Percentiles rank a stretch among this genome's conserved stretches.
Conservation (phyloP, 2,797 vertebrate genomes). For the Numenius phaeopus region DNA sequence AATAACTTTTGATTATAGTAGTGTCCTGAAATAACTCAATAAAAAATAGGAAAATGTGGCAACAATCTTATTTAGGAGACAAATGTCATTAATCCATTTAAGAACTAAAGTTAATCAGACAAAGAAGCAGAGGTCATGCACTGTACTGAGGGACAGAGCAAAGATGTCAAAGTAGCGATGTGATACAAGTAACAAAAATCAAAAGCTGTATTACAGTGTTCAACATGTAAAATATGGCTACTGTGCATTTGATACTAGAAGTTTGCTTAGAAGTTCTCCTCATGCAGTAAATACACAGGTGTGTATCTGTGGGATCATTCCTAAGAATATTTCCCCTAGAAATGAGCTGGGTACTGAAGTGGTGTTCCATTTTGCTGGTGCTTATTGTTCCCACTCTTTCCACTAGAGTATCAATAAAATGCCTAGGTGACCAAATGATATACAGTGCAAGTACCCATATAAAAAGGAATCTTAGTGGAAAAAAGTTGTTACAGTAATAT, state of each 20-base stretch:
- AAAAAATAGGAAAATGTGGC: not conserved
- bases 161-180: not conserved
- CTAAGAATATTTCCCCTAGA: not conserved
- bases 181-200: not conserved
- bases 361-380: not conserved
- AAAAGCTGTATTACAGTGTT: not conserved
- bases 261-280: not conserved
- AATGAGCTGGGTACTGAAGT: not conserved
- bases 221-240: not conserved
- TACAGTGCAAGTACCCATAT: not conserved
- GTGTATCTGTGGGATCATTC: not conserved
- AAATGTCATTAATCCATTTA: not conserved
- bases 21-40: not conserved
- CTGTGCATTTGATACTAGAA: not conserved
- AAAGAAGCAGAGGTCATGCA: not conserved
- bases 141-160: not conserved
- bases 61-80: not conserved
- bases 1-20: not conserved
- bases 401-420: not conserved
- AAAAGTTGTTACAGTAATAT: not conserved
- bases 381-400: not conserved
- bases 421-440: not conserved
- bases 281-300: not conserved
- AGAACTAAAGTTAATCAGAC: not conserved
- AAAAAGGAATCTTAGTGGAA: not conserved